Base-by-base conservation (phyloP, 2,113 vertebrate genomes). In the Myxocyprinus asiaticus region DNA sequence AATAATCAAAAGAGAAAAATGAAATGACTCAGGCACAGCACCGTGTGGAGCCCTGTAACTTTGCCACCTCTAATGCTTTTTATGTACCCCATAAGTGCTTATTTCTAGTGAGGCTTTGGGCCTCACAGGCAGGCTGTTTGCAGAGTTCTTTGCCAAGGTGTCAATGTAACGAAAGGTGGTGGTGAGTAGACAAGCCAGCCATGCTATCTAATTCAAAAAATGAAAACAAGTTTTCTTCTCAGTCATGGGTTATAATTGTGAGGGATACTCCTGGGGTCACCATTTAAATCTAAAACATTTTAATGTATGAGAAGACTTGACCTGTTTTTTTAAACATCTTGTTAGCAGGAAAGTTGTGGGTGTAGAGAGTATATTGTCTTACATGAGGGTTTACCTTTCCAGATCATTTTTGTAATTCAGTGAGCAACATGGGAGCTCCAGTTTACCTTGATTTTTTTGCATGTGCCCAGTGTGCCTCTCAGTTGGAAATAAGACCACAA, bases 71-170 rank as follows among this genome's bases (percentile, higher is more conserved):
- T 17, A 53, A 77, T 77, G 78, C 42, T 76, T 78, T 77, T 71
- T 84, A 79, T 80, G 65, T 48, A 62, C 69, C 69, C 66, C 65
- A 58, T 80, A 76, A 68, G 78, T 63, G 67, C 80, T 80, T 81
- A 79, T 82, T 83, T 72, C 76, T 79, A 80, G 78, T 67, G 11
- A 51, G 59, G 66, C 33, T 45, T 22, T 62, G 50, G 69, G 61
- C 71, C 58, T 67, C 77, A 76, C 77, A 71, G 53, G 53, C 81
- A 64, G 83, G 66, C 51, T 76, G 64, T 53, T 59, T 47, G 67
- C 81, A 67, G 63, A 63, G 61, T 69, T 48, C 44, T 44, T 74
- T 81, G 84, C 78, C 84, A 81, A 67, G 78, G 78, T 81, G 82
- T 81, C 66, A 65, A 51, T 78, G 73, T 67, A 71, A 59, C 66